Conservation (phyloP, 37 sponge, comb jelly and placozoan species). For the Halichondria panicea region DNA sequence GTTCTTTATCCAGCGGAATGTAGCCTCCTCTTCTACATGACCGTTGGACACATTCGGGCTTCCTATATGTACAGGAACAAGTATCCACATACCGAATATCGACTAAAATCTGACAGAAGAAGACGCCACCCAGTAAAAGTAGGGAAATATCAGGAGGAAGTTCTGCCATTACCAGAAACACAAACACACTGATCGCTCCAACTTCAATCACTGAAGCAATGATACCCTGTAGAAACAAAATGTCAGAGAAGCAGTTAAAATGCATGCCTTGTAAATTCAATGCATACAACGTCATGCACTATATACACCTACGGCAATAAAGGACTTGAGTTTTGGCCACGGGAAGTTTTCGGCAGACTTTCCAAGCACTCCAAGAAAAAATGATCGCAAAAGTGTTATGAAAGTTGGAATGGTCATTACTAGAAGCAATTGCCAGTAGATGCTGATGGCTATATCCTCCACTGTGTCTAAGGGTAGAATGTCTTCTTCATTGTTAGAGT, state of each 20-base stretch:
- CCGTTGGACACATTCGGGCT: neutral
- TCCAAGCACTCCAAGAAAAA: slow-evolving; percentile 62
- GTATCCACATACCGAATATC: slow-evolving; percentile 1
- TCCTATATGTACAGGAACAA: neutral
- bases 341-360: slow-evolving; percentile 65
- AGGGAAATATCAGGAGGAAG: slow-evolving; percentile 41
- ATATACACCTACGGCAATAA: neutral
- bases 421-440: slow-evolving; percentile 70
- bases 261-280: too few relatives aligned
- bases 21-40: neutral
- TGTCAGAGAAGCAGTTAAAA: neutral
- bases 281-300: neutral
- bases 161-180: slow-evolving; percentile 31
- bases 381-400: slow-evolving; percentile 55
- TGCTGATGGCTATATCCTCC: neutral
- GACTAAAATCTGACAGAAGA: slow-evolving; percentile 20
- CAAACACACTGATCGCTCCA: slow-evolving; percentile 35
- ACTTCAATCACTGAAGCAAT: slow-evolving; percentile 36
- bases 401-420: slow-evolving; percentile 69
- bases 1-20: neutral
- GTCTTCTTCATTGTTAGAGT: neutral
- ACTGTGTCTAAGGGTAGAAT: too few relatives aligned
- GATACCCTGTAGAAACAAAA: slow-evolving; percentile 26
- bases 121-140: slow-evolving; percentile 51
- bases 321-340: slow-evolving; percentile 63